Conservation (phyloP, 2,888 invertebrate species). For the Drosophila niveifrons region DNA sequence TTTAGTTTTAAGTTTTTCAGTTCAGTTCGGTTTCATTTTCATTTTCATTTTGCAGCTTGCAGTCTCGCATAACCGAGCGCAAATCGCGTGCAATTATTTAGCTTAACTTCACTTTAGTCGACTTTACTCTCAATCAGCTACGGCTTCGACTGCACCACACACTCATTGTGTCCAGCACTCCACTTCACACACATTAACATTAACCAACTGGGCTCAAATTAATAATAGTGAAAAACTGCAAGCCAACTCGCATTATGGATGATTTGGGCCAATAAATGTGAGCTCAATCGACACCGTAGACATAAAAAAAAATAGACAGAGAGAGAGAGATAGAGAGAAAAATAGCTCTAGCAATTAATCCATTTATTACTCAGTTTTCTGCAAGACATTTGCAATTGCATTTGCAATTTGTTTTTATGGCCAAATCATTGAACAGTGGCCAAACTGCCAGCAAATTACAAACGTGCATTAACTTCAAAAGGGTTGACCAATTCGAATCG, state of each 20-base stretch:
- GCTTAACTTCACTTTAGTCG: slow-evolving; percentile 52
- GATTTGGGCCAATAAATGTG: slow-evolving; percentile 70
- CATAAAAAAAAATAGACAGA: background rate
- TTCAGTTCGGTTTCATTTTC: slow-evolving; percentile 18
- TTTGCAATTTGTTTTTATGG: slow-evolving; percentile 34
- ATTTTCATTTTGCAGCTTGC: slow-evolving; percentile 25
- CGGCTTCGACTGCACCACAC: slow-evolving; percentile 12
- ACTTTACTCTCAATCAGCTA: slow-evolving; percentile 60
- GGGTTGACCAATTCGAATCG: slow-evolving; percentile 51
- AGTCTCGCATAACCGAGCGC: slow-evolving; percentile 61
- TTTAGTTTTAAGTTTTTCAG: slow-evolving; percentile 24
- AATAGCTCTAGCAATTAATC: slow-evolving; percentile 57
- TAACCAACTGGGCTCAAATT: slow-evolving; percentile 60
- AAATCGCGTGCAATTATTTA: slow-evolving; percentile 82
- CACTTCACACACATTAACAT: slow-evolving; percentile 25
- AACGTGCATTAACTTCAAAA: slow-evolving; percentile 7
- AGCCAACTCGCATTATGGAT: slow-evolving; percentile 58
- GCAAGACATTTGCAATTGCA: slow-evolving; percentile 23
- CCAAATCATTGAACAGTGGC: slow-evolving; percentile 21
- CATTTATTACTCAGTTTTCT: slow-evolving; percentile 50
- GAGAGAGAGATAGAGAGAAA: background rate
- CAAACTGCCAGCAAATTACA: slow-evolving; percentile 5
- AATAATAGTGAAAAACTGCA: slow-evolving; percentile 56
- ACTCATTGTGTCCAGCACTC: slow-evolving; percentile 57
- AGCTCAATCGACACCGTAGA: slow-evolving; percentile 25